These are phyloP conservation scores for Drosophila setosimentum DNA, from an alignment of 2,888 invertebrate species.

Conservation along the genomic window DNA sequence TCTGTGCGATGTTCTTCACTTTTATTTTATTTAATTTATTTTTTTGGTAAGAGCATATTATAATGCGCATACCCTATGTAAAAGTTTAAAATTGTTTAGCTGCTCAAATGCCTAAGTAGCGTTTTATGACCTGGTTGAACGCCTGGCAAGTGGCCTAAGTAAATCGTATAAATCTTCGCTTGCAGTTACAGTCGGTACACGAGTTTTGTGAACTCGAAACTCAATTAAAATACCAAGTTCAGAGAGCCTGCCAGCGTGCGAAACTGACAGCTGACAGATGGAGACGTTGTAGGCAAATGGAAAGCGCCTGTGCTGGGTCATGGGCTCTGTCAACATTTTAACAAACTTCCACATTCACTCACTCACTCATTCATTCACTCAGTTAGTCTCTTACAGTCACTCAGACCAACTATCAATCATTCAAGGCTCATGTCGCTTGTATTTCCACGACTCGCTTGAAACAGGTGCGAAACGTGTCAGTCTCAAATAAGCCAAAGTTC, in stretches of 20 bases:
- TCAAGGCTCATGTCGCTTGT: slow-evolving; percentile 27
- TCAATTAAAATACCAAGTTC: slow-evolving; percentile 78
- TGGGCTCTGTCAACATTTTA: slow-evolving; percentile 56
- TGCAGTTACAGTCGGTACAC: slow-evolving; percentile 26
- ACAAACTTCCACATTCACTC: slow-evolving; percentile 29
- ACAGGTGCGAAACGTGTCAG: slow-evolving; percentile 72
- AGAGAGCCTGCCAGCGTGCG: slow-evolving; percentile 60
- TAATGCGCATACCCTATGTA: neutral
- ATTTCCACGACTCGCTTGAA: slow-evolving; percentile 31
- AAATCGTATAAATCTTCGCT: slow-evolving; percentile 52
- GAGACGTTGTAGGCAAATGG: slow-evolving; percentile 38
- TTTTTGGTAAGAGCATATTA: neutral
- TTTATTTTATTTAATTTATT: neutral
- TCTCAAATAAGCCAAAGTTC: slow-evolving; percentile 50
- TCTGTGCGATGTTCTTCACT: neutral
- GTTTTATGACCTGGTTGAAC: slow-evolving; percentile 27
- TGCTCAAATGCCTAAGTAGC: slow-evolving; percentile 14
- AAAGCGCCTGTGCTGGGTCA: slow-evolving; percentile 51
- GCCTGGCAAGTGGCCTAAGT: slow-evolving; percentile 32
- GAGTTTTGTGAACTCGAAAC: slow-evolving; percentile 62
- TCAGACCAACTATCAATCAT: slow-evolving; percentile 66
- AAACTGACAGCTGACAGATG: slow-evolving; percentile 77
- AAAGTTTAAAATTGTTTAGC: slow-evolving; percentile 6
- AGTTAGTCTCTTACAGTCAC: slow-evolving; percentile 8
- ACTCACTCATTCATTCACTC: slow-evolving; percentile 3